These are phyloP conservation scores for Grus americana DNA, from an alignment of 2,113 vertebrate species.

Conservation along the genomic window DNA sequence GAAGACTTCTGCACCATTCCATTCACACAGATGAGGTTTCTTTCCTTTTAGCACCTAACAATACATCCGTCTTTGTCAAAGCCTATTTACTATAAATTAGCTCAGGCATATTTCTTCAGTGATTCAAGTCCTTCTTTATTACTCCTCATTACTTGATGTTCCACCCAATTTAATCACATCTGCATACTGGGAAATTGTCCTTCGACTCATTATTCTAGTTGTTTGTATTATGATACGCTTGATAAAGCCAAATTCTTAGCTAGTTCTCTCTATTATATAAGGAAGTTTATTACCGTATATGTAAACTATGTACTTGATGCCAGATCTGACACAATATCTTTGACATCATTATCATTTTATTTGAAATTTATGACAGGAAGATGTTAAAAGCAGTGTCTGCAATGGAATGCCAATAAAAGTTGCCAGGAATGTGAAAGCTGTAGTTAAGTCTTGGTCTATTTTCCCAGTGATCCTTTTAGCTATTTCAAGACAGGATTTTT, in stretches of 20 bases:
- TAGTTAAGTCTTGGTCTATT: neutral
- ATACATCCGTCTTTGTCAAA: conserved; percentile 45
- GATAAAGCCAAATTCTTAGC: conserved; percentile 52
- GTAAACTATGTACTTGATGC: conserved; percentile 41
- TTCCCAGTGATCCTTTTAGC: neutral
- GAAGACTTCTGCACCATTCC: neutral
- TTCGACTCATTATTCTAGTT: conserved; percentile 67
- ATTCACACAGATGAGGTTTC: neutral
- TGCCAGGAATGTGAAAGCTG: neutral
- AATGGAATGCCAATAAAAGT: neutral
- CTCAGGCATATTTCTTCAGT: conserved; percentile 51
- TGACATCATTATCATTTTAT: conserved; percentile 42
- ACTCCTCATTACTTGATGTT: conserved; percentile 72
- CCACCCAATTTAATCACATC: conserved; percentile 75
- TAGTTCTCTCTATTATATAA: conserved; percentile 29
- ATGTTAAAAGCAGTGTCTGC: neutral
- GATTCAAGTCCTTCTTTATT: conserved; percentile 67
- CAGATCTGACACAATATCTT: conserved; percentile 38
- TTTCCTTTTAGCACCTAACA: neutral
- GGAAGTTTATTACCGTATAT: conserved; percentile 5
- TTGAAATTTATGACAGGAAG: conserved; percentile 1
- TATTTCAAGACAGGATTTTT: neutral
- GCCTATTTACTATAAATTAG: conserved; percentile 52
- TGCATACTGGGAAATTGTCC: conserved; percentile 67
- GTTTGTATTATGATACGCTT: conserved; percentile 58